A percentile compares a stretch with the other conserved stretches of the same genome.
These are phyloP conservation scores for Bombylius discolor DNA, from an alignment of 2,888 invertebrate genomes.

Conservation along the genomic window DNA sequence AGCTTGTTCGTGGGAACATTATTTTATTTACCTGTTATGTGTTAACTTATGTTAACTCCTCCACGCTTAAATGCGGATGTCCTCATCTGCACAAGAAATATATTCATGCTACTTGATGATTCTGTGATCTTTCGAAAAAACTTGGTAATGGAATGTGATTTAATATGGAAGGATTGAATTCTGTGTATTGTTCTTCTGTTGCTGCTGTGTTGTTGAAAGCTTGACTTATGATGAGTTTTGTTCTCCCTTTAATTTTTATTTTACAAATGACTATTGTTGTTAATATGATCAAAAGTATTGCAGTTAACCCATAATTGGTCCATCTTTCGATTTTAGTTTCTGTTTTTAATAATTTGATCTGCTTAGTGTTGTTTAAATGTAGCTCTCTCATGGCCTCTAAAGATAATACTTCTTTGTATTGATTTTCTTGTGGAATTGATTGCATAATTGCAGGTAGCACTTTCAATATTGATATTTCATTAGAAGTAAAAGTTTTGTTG, in stretches of 20 bases:
- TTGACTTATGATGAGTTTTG: background rate
- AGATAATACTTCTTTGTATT: slow-evolving; percentile 10
- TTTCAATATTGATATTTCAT: slow-evolving; percentile 3
- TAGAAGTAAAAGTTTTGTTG: slow-evolving; percentile 5
- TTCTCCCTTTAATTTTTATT: background rate
- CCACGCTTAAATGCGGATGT: background rate
- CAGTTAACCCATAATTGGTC: background rate
- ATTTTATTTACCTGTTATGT: background rate
- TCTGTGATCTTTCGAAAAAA: background rate
- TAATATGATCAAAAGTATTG: background rate
- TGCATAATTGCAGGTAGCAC: slow-evolving; percentile 13
- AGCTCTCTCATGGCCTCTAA: slow-evolving; percentile 10
- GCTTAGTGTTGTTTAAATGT: slow-evolving; percentile 9
- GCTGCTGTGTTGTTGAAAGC: background rate
- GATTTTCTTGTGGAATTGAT: slow-evolving; percentile 3
- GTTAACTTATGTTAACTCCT: background rate
- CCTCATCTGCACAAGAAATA: background rate
- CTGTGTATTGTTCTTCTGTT: background rate
- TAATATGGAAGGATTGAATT: background rate
- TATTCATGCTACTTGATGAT: background rate
- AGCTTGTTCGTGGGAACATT: background rate
- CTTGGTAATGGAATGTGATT: background rate
- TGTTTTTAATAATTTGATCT: background rate
- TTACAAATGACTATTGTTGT: background rate
- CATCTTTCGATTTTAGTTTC: background rate